Evolutionary conservation across 2,797 vertebrate genomes (phyloP).

Genomic region (Setipinna tenuifilis): DNA sequence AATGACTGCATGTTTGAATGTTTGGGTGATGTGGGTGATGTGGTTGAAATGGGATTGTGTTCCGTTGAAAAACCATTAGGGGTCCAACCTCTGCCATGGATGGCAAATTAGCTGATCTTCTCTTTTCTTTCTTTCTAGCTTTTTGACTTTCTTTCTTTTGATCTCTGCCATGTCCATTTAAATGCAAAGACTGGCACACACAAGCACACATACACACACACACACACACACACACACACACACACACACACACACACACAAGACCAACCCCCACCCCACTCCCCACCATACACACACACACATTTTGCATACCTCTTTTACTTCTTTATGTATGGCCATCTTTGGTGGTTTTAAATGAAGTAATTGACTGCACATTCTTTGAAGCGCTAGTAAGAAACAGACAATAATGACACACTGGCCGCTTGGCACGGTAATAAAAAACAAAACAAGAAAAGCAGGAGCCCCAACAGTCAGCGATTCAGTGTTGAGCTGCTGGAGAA

Average conservation of each 20-base stretch:
- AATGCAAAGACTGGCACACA: neutral
- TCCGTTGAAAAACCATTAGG: slow-evolving; percentile 38
- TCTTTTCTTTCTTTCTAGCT: slow-evolving; percentile 9
- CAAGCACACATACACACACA: neutral
- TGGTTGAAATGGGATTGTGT: slow-evolving; percentile 33
- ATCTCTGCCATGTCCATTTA: neutral
- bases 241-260: no score
- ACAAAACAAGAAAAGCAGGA: slow-evolving; percentile 40
- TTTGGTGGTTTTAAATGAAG: slow-evolving; percentile 45
- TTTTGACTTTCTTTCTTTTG: slow-evolving; percentile 1
- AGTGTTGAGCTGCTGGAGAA: neutral
- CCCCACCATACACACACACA: neutral
- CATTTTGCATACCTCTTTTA: neutral
- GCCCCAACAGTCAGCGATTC: neutral
- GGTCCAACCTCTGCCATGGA: slow-evolving; percentile 36
- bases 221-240: no score
- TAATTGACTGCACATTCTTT: slow-evolving; percentile 51
- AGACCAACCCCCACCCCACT: no score
- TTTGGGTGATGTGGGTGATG: slow-evolving; percentile 36
- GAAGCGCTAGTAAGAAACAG: slow-evolving; percentile 46
- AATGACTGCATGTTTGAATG: slow-evolving; percentile 40
- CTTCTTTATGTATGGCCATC: neutral
- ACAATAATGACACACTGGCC: slow-evolving; percentile 49
- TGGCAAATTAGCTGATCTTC: slow-evolving; percentile 45
- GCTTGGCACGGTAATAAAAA: slow-evolving; percentile 45